Base-by-base conservation (phyloP, 2,113 vertebrate species). In the Indri indri region DNA sequence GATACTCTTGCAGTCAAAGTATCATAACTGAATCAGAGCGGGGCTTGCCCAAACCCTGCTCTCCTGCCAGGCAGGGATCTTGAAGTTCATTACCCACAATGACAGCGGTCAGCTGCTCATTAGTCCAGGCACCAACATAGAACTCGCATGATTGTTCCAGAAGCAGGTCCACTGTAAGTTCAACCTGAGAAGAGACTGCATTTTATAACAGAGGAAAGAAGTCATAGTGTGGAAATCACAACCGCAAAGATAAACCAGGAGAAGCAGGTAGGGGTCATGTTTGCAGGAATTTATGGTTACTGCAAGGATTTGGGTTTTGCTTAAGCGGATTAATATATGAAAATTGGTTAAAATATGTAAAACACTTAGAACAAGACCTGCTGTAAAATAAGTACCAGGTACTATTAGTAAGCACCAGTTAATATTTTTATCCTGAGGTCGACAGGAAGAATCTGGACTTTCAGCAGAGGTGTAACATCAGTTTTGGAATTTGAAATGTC, bases 231-330 rank as follows among this genome's bases (percentile, higher is more conserved):
- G 37, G 52, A 90, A 87, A 81, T 65, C 34, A 76, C 18, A 59
- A 74, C 52, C 5, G 57, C 59, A 84, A 91, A 91, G 66, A 52
- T 2, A 76, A 40, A 42, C 12, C 18, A 16, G 18, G 37, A 73
- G 27, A 57, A 13, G 14, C 17, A 30, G 8, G 16, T 2, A 11
- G 18, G 23, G 30, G 25, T 42, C 30, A 37, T 2, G 4, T 4
- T 17, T 1, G 1, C 2, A 23, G 4, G 45, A 14, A 27, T 73
- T 76, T 9, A 45, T 0, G 10, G 4, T 6, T 34, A 47, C 3
- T 63, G 34, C 1, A 83, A 89, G 8, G 17, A 63, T 47, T 84
- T 14, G 23, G 23, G 3, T 82, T 77, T 93, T 65, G 42, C 71
- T 85, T 71, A 68, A 84, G 42, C 23, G 12, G 8, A 25, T 8